Base-by-base conservation (phyloP, 37 sponge, comb jelly and placozoan genomes). In the Halichondria panicea region DNA sequence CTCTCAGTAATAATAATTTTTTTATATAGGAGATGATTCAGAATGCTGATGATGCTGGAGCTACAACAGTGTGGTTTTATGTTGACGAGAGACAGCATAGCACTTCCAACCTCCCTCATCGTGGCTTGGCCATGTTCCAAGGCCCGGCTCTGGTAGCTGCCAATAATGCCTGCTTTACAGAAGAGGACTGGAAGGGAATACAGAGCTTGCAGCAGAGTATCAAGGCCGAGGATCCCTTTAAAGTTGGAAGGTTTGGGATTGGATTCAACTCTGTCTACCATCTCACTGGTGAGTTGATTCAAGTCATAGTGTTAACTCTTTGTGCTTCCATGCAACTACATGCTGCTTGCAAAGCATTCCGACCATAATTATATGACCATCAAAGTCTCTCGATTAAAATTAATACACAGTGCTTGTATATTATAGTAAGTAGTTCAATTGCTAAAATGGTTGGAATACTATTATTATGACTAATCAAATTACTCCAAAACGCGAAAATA, bases 21-120 rank as follows among this genome's bases (percentile, higher is more conserved):
- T 43, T 21, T 64, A 1, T 19, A 12, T 70, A 89, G 90, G 90
- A 89, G 43, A 63, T 89, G 38, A 89, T 89, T 70, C 90, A 89
- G 56, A 89, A 89, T 83, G 89, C 89, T 65, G 89, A 89, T 57
- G 89, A 89, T 73, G 89, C 89, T 44, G 84, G 89, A 12, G 89
- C 89, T 2, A 78, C 39, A 27, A 35, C 15, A 24, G 84, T 89
- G 0, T 63, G 73, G 62, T 89, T 89, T 46, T 69, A 55, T 30
- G 41, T 89, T 24, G 89, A 89, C 54, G 25, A 33, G 44, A 77
- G 84, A 30, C 50, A 73, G 43, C 84, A 83, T 46, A 63, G 75
- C 12, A 43, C 38, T 4, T 31, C 27, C 0, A 12, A 48, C 1
- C 75, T 89, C 39, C 44, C 43, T 43, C 30, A 74, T 3, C 55